Conservation (phyloP, 2,888 invertebrate genomes). For the Hirtodrosophila cameraria region DNA sequence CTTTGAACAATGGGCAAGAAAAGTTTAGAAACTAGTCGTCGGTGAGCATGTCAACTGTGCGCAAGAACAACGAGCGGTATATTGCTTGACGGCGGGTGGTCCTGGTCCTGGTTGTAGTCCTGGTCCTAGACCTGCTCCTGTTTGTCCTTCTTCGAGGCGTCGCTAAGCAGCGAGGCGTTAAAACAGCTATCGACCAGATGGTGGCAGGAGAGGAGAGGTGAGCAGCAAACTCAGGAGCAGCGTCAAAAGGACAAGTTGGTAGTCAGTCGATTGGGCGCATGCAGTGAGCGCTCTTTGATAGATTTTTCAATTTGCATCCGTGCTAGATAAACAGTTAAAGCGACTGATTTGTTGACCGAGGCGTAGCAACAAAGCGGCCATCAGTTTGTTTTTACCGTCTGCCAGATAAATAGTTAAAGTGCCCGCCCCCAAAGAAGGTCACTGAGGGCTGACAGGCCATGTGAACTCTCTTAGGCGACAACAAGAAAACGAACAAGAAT, state of each 20-base stretch:
- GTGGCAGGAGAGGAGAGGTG: conserved; percentile 16
- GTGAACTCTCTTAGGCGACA: conserved; percentile 18
- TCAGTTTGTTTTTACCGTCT: conserved; percentile 40
- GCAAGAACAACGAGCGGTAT: conserved; percentile 65
- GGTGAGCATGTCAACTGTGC: conserved; percentile 75
- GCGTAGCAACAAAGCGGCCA: conserved; percentile 27
- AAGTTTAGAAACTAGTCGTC: conserved; percentile 72
- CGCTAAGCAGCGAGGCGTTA: conserved; percentile 66
- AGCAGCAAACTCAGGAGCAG: conserved; percentile 16
- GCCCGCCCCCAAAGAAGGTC: conserved; percentile 46
- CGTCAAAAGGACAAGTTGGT: conserved; percentile 7
- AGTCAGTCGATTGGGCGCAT: conserved; percentile 40
- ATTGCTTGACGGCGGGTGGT: conserved; percentile 63
- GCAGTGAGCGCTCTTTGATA: conserved; percentile 42
- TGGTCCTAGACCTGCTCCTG: too few species aligned
- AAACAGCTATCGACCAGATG: conserved; percentile 44
- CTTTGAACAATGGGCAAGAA: conserved; percentile 73
- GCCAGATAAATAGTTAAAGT: conserved; percentile 53
- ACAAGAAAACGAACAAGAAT: conserved; percentile 31
- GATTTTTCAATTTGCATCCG: conserved; percentile 61
- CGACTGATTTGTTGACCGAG: conserved; percentile 46
- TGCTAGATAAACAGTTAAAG: conserved; percentile 42
- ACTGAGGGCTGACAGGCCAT: conserved; percentile 23
- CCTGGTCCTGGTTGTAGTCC: conserved; percentile 1
- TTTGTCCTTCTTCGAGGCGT: conserved; percentile 15